Evolutionary conservation across 1,140 invertebrate species (phyloP).

Genomic region (Heliconius hewitsoni): DNA sequence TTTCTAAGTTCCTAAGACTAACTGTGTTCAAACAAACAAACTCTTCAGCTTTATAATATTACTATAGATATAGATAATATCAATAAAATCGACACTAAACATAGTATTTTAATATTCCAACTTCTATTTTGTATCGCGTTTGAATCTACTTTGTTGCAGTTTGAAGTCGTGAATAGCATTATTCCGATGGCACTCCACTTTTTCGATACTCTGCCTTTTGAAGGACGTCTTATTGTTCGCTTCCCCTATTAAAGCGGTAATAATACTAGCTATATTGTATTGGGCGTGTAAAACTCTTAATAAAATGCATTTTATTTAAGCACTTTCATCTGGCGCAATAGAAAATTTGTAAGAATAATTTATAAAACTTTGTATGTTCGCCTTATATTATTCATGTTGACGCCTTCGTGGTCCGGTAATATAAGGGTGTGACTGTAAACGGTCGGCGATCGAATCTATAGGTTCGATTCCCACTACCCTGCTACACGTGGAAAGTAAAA

Average conservation of each 20-base stretch:
- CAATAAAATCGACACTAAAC: neutral
- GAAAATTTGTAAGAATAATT: neutral
- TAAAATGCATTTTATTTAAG: neutral
- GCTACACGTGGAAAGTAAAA: too few relatives aligned
- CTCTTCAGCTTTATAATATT: neutral
- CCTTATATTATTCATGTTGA: neutral
- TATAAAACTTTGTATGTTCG: neutral
- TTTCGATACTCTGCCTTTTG: conserved; percentile 23
- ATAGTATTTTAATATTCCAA: neutral
- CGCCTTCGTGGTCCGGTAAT: too few relatives aligned
- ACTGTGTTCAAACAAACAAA: too few relatives aligned
- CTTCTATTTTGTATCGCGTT: neutral
- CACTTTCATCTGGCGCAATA: neutral
- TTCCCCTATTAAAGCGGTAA: conserved; percentile 13
- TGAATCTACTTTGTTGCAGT: conserved; percentile 15
- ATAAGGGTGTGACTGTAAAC: too few relatives aligned
- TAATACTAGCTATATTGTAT: neutral
- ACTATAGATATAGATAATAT: neutral
- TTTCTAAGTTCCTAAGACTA: too few relatives aligned
- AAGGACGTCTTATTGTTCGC: conserved; percentile 14
- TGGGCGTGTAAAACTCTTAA: conserved; percentile 1
- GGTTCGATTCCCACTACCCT: too few relatives aligned
- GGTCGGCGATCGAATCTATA: too few relatives aligned
- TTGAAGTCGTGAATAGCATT: conserved; percentile 5
- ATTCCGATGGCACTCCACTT: conserved; percentile 23